phyloP scores from a whole-genome alignment of 2,888 invertebrate species.

The Drosophila meridiana region DNA sequence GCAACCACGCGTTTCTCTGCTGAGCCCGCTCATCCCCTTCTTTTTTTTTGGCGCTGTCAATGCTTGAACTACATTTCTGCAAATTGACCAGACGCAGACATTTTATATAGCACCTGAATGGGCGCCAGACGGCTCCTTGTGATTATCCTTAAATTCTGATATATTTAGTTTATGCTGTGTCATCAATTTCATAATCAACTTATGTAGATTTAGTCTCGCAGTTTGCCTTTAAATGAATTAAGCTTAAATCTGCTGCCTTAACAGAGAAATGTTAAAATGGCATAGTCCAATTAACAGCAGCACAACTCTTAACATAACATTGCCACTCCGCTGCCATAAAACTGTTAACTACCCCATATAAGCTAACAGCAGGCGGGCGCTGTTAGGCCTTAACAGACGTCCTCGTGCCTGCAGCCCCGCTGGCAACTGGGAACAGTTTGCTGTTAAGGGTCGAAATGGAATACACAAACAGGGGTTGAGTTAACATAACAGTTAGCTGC shows the following conservation, averaged over 20 bases:
- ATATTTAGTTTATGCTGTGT: not conserved
- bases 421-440: conserved; percentile 58
- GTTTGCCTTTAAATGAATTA: not conserved
- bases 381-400: conserved; percentile 17
- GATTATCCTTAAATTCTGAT: conserved; percentile 10
- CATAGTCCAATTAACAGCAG: not conserved
- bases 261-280: not conserved
- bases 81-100: conserved; percentile 62
- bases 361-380: not conserved
- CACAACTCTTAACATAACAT: conserved; percentile 11
- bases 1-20: conserved; percentile 40
- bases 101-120: conserved; percentile 43
- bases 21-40: not conserved
- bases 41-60: conserved; percentile 4
- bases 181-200: conserved; percentile 15
- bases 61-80: conserved; percentile 61
- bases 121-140: conserved; percentile 22
- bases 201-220: not conserved
- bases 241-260: not conserved
- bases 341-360: conserved; percentile 30
- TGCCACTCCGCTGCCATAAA: conserved; percentile 16
- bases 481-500: conserved; percentile 7
- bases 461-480: conserved; percentile 43
- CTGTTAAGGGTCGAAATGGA: conserved; percentile 16
- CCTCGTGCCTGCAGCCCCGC: conserved; percentile 22